Evolutionary conservation across 1,140 invertebrate species (phyloP).

Genomic region (Leptinotarsa undecemlineata): DNA sequence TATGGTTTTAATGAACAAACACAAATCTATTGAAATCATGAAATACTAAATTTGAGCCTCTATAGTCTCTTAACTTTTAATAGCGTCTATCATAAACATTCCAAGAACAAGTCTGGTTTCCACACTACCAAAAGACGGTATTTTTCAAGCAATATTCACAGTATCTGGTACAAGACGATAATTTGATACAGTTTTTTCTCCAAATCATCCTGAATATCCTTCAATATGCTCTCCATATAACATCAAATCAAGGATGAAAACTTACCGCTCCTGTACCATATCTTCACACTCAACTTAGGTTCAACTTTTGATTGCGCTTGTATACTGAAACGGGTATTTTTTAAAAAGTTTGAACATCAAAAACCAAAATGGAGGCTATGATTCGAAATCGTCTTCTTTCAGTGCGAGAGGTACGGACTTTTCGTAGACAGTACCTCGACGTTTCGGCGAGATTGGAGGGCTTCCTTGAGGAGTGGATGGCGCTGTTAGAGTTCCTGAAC

Average conservation of each 20-base stretch:
- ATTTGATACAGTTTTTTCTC: too few relatives aligned
- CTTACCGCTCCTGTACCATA: too few relatives aligned
- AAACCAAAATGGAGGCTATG: conserved; percentile 33
- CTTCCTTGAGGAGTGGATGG: conserved; percentile 50
- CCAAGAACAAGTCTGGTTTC: too few relatives aligned
- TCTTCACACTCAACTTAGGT: background rate
- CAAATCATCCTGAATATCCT: too few relatives aligned
- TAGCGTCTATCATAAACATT: too few relatives aligned
- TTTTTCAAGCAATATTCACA: too few relatives aligned
- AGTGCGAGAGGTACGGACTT: conserved; percentile 50
- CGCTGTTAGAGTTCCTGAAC: conserved; percentile 58
- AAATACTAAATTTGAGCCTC: background rate
- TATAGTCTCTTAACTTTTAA: background rate
- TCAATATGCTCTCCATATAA: too few relatives aligned
- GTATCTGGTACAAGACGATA: too few relatives aligned
- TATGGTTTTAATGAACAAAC: background rate
- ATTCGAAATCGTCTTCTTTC: conserved; percentile 50
- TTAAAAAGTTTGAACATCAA: background rate
- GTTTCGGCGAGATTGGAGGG: conserved; percentile 51
- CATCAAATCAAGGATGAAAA: too few relatives aligned
- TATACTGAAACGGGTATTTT: background rate
- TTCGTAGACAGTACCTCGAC: conserved; percentile 36
- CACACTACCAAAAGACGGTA: too few relatives aligned
- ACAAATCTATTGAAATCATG: background rate
- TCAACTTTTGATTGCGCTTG: background rate